Conservation (phyloP, 2,888 invertebrate genomes). For the Stenotaenia linearis region DNA sequence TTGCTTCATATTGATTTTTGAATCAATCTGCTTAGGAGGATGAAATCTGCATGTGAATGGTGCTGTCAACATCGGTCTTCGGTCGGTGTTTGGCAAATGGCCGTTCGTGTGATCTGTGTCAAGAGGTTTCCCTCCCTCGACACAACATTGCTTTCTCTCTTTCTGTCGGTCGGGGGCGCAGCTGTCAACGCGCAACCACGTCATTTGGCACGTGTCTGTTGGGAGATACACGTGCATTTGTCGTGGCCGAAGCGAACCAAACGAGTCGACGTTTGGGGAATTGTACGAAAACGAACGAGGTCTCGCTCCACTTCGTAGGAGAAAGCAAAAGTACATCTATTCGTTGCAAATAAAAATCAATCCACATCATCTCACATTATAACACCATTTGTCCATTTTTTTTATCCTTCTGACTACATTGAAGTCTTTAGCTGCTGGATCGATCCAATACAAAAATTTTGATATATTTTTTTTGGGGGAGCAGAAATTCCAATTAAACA, state of each 20-base stretch:
- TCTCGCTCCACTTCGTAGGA: neutral
- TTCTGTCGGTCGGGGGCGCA: constrained; percentile 9
- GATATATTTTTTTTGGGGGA: too few relatives aligned
- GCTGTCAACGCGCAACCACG: constrained; percentile 3
- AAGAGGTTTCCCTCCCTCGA: constrained; percentile 9
- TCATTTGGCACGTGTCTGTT: neutral
- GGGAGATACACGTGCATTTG: neutral
- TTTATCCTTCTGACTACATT: too few relatives aligned
- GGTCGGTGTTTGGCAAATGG: neutral
- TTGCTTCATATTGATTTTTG: neutral
- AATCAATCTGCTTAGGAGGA: neutral
- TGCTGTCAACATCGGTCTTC: constrained; percentile 5
- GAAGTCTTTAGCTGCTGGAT: too few relatives aligned
- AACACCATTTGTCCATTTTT: too few relatives aligned
- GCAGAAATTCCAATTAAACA: too few relatives aligned
- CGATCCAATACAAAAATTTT: too few relatives aligned
- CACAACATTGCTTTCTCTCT: constrained; percentile 7
- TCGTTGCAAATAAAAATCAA: neutral
- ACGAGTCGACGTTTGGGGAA: neutral
- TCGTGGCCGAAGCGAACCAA: constrained; percentile 4
- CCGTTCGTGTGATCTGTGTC: constrained; percentile 5
- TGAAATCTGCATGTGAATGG: constrained; percentile 4
- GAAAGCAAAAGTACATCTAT: neutral
- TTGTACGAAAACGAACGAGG: neutral
- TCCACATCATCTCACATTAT: neutral